Conservation (phyloP, 2,113 vertebrate species). For the Stictonetta naevosa region DNA sequence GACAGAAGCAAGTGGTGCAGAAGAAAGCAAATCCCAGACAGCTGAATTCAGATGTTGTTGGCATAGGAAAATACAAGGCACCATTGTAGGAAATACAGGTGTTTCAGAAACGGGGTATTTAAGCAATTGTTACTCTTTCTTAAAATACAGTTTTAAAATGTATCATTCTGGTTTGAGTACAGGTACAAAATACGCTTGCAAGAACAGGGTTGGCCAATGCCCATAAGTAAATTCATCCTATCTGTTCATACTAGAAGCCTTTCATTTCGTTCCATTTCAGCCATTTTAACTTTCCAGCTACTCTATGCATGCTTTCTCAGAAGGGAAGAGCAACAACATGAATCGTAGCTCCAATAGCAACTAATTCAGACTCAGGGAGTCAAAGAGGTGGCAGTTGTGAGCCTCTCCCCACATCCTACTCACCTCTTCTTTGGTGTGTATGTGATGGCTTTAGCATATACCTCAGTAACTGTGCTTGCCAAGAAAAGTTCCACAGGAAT, state of each 20-base stretch:
- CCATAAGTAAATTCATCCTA: background rate
- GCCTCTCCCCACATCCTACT: background rate
- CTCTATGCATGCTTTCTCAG: background rate
- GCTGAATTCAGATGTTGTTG: background rate
- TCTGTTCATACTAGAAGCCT: background rate
- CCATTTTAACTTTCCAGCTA: background rate
- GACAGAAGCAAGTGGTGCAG: background rate
- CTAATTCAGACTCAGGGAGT: background rate
- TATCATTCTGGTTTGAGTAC: background rate
- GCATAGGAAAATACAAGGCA: background rate
- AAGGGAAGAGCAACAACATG: background rate
- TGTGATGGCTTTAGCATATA: background rate
- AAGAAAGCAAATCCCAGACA: background rate
- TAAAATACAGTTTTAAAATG: background rate
- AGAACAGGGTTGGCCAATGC: background rate
- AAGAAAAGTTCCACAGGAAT: background rate
- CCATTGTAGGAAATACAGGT: background rate
- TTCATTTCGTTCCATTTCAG: background rate
- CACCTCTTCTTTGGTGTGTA: accelerated
- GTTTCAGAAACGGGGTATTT: background rate
- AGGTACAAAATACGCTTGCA: background rate
- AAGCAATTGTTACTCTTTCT: background rate
- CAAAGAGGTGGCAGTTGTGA: background rate
- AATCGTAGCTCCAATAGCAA: background rate
- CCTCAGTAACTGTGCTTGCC: background rate